These are phyloP conservation scores for Sycophila texana DNA, from an alignment of 2,888 invertebrate species.

Conservation along the genomic window DNA sequence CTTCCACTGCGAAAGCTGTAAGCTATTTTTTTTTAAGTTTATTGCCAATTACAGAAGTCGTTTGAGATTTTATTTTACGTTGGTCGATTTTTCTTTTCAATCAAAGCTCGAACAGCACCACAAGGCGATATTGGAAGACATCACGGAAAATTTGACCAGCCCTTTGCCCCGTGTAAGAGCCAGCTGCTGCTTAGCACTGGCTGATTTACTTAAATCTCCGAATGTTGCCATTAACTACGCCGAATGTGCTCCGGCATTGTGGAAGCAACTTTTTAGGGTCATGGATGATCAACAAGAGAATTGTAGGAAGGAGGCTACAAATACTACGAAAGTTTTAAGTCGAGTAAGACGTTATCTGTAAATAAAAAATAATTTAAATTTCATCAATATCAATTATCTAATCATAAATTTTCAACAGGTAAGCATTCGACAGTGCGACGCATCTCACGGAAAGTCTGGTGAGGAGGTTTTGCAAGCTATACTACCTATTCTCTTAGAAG, in stretches of 20 bases:
- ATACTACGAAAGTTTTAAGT: conserved; percentile 83
- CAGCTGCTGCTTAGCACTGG: conserved; percentile 91
- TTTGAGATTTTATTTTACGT: not conserved
- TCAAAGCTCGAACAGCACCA: conserved; percentile 87
- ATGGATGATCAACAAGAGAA: conserved; percentile 97
- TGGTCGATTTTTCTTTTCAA: conserved; percentile 25
- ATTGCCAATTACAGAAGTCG: conserved; percentile 52
- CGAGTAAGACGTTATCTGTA: conserved; percentile 78
- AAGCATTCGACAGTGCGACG: conserved; percentile 84
- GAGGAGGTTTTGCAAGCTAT: conserved; percentile 84
- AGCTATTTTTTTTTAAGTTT: conserved; percentile 64
- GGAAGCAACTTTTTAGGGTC: conserved; percentile 90
- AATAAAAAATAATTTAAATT: not conserved
- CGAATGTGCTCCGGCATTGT: conserved; percentile 78
- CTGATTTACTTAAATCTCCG: conserved; percentile 82
- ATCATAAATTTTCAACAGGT: conserved; percentile 76
- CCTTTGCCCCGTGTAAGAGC: conserved; percentile 93
- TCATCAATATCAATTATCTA: not conserved
- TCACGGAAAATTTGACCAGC: conserved; percentile 88
- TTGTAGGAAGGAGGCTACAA: conserved; percentile 85
- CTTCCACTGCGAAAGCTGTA: conserved; percentile 89
- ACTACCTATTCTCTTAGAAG: conserved; percentile 87
- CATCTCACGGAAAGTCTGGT: conserved; percentile 84
- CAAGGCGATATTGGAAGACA: conserved; percentile 87
- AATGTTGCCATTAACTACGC: conserved; percentile 74